Percentiles rank a stretch among this genome's conserved stretches.
These are phyloP conservation scores for Sigmodon hispidus DNA, from an alignment of 2,113 vertebrate genomes.

Conservation along the genomic window DNA sequence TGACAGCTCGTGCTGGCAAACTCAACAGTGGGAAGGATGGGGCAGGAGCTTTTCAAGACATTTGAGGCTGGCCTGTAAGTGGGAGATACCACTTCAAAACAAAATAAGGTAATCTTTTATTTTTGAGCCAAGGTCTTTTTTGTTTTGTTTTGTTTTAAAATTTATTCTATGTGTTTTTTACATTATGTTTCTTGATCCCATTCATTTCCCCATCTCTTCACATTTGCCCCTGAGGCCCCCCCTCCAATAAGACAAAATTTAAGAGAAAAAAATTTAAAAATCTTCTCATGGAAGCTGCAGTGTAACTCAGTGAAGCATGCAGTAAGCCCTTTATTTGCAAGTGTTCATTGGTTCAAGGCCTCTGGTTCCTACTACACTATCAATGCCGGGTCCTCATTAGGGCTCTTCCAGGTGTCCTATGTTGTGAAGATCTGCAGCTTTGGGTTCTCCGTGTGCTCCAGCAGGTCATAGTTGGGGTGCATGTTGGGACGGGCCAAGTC, in stretches of 20 bases:
- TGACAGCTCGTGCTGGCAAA: neutral
- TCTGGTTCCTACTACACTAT: neutral
- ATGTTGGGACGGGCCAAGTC: neutral
- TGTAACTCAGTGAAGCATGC: neutral
- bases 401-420: neutral
- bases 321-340: neutral
- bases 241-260: neutral
- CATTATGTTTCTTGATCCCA: neutral
- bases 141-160: too few relatives aligned
- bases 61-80: neutral
- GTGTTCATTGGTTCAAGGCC: neutral
- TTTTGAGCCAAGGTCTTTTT: neutral
- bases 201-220: neutral
- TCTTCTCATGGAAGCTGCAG: neutral
- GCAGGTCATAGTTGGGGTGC: neutral
- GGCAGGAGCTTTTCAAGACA: neutral
- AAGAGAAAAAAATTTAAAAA: neutral
- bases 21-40: neutral
- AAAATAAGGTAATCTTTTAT: neutral
- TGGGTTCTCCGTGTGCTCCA: neutral
- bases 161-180: too few relatives aligned
- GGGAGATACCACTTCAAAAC: neutral
- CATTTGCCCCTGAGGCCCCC: neutral
- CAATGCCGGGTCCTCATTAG: neutral
- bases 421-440: neutral